phyloP scores from a whole-genome alignment of 1,140 invertebrate genomes.

The Drosophila asahinai region DNA sequence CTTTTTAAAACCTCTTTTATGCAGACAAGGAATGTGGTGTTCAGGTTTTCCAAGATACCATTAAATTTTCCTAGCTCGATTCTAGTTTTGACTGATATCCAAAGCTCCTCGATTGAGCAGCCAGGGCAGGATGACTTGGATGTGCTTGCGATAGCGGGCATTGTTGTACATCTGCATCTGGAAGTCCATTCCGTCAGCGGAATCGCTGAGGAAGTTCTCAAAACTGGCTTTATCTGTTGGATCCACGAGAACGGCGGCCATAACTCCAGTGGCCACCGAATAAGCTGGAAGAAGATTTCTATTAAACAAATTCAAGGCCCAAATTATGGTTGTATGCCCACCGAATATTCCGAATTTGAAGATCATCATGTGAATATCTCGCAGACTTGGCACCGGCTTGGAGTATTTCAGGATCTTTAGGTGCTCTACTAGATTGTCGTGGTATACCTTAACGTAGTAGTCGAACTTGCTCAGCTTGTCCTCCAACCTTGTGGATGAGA shows the following conservation, averaged over 20 bases:
- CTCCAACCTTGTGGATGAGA: slow-evolving; percentile 70
- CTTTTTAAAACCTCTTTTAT: too few species aligned
- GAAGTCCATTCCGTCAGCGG: slow-evolving; percentile 35
- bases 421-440: slow-evolving; percentile 62
- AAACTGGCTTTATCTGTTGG: slow-evolving; percentile 62
- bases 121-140: slow-evolving; percentile 11
- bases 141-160: slow-evolving; percentile 19
- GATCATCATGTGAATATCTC: slow-evolving; percentile 60
- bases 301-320: not conserved
- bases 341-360: slow-evolving; percentile 64
- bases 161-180: slow-evolving; percentile 25
- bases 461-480: slow-evolving; percentile 75
- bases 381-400: slow-evolving; percentile 56
- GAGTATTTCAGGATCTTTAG: slow-evolving; percentile 65
- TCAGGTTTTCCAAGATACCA: too few species aligned
- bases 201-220: slow-evolving; percentile 63
- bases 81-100: slow-evolving; percentile 1
- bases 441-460: slow-evolving; percentile 71
- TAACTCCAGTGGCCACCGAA: slow-evolving; percentile 56
- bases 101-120: slow-evolving; percentile 16
- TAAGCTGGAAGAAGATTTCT: slow-evolving; percentile 27
- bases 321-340: slow-evolving; percentile 8
- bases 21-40: too few species aligned
- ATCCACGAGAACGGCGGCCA: slow-evolving; percentile 72
- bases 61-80: too few species aligned